Evolutionary conservation across 2,113 vertebrate genomes (phyloP), one percentile per base, ranked within the genome.

Genomic region (Uria lomvia): DNA sequence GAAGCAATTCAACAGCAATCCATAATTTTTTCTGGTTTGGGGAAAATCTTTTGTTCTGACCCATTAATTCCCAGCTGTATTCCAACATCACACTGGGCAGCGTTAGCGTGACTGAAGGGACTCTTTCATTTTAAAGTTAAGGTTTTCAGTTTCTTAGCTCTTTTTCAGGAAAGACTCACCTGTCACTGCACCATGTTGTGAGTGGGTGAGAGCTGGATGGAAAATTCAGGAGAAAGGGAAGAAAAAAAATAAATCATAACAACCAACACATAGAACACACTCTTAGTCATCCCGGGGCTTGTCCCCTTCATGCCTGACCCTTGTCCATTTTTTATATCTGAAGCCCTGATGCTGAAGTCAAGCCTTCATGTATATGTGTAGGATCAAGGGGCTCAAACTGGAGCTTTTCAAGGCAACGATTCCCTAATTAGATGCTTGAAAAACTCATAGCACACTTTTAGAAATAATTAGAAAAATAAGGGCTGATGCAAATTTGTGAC

Each of bases 61-160:
- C 24, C 42, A 86, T 97, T 97, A 97, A 83, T 87, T 97, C 90
- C 63, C 82, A 96, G 88, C 84, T 95, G 82, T 95, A 86, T 87
- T 94, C 62, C 79, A 96, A 38, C 86, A 88, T 76, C 72, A 95
- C n/a, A 58, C 63, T 75, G 63, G 71, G 88, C 30, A 9, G 55
- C 13, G 9, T 78, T 90, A 88, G 34, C 2, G 4, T 66, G 58
- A 55, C 53, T 66, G 62, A 93, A 91, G 27, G 11, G 38, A 21
- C 38, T 89, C 22, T 75, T 83, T 90, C 29, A 73, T 67, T 88
- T 47, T 81, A 29, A 86, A 92, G 81, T 86, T 55, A 77, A 80
- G 17, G 14, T 24, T 86, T 77, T 84, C 47, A 52, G 17, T 92
- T 86, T 92, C 62, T 88, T 72, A 77, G 56, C 40, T 94, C 80